A percentile compares a stretch with the other conserved stretches of the same genome.
Evolutionary conservation across 2,797 vertebrate genomes (phyloP).

Genomic region (Centropyge bicolor): DNA sequence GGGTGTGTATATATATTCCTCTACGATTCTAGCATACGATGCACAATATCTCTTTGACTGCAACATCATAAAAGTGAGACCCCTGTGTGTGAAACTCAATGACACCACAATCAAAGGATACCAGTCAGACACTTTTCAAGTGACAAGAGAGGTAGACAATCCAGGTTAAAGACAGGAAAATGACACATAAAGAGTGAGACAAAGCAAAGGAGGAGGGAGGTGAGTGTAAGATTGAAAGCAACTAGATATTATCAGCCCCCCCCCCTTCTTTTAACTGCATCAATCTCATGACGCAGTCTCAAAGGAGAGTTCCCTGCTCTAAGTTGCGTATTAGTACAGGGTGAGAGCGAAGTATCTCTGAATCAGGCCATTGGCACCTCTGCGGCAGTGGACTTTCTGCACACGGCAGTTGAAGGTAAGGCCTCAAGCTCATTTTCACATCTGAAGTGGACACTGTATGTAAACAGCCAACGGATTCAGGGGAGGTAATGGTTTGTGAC

Average conservation of each 20-base stretch:
- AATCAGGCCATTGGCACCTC: slow-evolving; percentile 14
- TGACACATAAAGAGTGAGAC: slow-evolving; percentile 15
- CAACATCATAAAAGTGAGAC: slow-evolving; percentile 26
- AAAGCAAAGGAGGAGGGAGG: slow-evolving; percentile 28
- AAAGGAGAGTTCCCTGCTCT: slow-evolving; percentile 27
- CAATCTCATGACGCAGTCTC: slow-evolving; percentile 27
- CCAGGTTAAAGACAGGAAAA: slow-evolving; percentile 50
- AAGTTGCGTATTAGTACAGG: background rate
- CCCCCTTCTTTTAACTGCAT: slow-evolving; percentile 11
- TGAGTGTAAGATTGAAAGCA: slow-evolving; percentile 36
- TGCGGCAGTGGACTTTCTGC: slow-evolving; percentile 20
- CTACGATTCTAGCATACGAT: background rate
- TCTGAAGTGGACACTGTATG: background rate
- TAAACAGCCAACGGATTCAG: background rate
- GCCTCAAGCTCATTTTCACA: slow-evolving; percentile 17
- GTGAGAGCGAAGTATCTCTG: background rate
- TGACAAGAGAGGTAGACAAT: slow-evolving; percentile 58
- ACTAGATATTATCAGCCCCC: slow-evolving; percentile 25
- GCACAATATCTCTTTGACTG: background rate
- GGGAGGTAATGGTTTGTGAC: slow-evolving; percentile 23
- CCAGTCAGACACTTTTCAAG: slow-evolving; percentile 30
- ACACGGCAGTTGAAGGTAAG: slow-evolving; percentile 68
- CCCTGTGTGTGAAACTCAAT: slow-evolving; percentile 36
- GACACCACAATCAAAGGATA: slow-evolving; percentile 50
- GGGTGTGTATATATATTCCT: background rate